Evolutionary conservation across 2,888 invertebrate genomes (phyloP).

Genomic region (Morpho helenor): DNA sequence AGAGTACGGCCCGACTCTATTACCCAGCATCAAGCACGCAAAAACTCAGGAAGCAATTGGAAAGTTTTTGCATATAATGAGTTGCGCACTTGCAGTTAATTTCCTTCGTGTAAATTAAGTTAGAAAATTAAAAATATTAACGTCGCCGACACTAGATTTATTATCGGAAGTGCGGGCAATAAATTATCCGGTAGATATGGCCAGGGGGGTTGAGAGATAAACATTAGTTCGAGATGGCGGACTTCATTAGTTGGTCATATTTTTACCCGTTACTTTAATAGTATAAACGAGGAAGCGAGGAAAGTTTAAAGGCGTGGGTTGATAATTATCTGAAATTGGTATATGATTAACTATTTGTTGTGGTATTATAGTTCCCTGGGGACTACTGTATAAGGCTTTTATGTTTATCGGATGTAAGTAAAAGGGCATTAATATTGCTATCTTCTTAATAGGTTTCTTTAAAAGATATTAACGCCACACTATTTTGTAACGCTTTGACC

Average conservation of each 20-base stretch:
- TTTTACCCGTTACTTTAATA: constrained; percentile 14
- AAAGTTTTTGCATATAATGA: constrained; percentile 22
- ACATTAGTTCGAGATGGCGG: constrained; percentile 32
- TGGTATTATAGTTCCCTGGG: too few relatives aligned
- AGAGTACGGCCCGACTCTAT: neutral
- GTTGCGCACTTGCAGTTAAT: constrained; percentile 17
- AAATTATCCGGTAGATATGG: constrained; percentile 25
- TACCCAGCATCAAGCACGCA: constrained; percentile 9
- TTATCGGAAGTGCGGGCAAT: constrained; percentile 31
- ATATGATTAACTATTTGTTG: too few relatives aligned
- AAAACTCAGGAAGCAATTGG: constrained; percentile 21
- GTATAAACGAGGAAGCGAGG: neutral
- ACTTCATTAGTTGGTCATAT: constrained; percentile 23
- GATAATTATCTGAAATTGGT: too few relatives aligned
- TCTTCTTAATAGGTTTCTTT: too few relatives aligned
- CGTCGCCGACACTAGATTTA: constrained; percentile 27
- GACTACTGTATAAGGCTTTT: too few relatives aligned
- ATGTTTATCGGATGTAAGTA: too few relatives aligned
- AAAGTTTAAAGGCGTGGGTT: neutral
- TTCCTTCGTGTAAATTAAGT: constrained; percentile 24
- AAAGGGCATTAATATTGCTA: too few relatives aligned
- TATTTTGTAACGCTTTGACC: too few relatives aligned
- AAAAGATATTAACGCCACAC: too few relatives aligned
- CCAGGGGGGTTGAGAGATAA: constrained; percentile 43
- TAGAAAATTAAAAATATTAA: constrained; percentile 28